Base-by-base conservation (phyloP, 2,113 vertebrate genomes). In the Ptychochromis oligacanthus region DNA sequence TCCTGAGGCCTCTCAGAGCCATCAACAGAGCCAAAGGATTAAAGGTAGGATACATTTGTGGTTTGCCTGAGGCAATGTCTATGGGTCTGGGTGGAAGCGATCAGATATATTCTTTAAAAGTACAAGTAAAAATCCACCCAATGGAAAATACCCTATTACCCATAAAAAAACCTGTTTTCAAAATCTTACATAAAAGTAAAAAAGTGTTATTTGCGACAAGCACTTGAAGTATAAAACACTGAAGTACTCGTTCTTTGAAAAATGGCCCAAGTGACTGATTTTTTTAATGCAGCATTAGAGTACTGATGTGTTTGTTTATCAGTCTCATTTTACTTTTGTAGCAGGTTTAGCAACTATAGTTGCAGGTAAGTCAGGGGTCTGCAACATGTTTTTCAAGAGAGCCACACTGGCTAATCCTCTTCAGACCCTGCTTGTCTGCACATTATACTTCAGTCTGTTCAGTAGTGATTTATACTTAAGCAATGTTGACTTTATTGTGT, bases 21-120 rank as follows among this genome's bases (percentile, higher is more conserved):
- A 99, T 99, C 89, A 99, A 99, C 85, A 95, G 98, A 87, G 98
- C 98, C 3, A 99, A 99, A 84, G 98, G 98, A 1, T 92, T 99
- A 57, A 99, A 99, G 97, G 98, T 99, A 76, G 11, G 75, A 59
- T 34, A 17, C 17, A 31, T 1, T 22, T 40, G 11, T 5, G 15
- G 24, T 43, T 76, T 40, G n/a, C n/a, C 40, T 38, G 28, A 31
- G 58, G 14, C 14, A 7, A 74, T 14, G 11, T 22, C 22, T 7
- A 40, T 22, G 7, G 3, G 4, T 8, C 70, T 36, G 49, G 28
- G 65, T 70, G 43, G 18, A 6, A 52, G 43, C 31, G 1, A 6
- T 31, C 64, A 28, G 14, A 0, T 9, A 46, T 5, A 20, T 0
- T 4, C 15, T 67, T 46, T 64, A 40, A 43, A 26, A 46, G 22